Conservation (phyloP, 2,888 invertebrate species). For the Cylindroiulus punctatus region DNA sequence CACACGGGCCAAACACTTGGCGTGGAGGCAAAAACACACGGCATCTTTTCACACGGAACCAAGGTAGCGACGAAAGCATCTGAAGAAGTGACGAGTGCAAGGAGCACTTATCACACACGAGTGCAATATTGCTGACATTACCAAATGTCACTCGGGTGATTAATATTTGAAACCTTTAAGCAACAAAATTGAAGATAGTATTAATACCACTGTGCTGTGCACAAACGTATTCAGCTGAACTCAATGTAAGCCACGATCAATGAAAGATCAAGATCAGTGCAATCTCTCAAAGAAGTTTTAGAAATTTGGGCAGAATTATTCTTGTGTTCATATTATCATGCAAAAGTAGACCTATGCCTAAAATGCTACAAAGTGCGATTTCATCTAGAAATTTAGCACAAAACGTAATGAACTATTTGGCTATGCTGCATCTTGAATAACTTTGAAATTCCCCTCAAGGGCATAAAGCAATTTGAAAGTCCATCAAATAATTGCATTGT, state of each 20-base stretch:
- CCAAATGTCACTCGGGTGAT: conserved; percentile 12
- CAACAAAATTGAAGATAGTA: not conserved
- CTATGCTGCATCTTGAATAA: no score
- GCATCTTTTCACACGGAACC: not conserved
- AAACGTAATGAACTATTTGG: no score
- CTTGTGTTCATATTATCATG: no score
- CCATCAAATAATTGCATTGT: not conserved
- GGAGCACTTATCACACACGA: conserved; percentile 5
- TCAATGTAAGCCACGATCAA: not conserved
- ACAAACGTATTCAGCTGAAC: not conserved
- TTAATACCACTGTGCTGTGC: not conserved
- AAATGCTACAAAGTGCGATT: no score
- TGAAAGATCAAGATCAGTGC: not conserved
- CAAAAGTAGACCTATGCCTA: no score
- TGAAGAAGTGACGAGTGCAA: not conserved
- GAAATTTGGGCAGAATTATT: no score
- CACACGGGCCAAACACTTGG: not conserved
- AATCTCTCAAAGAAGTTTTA: no score
- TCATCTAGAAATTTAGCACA: no score
- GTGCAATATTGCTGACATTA: conserved; percentile 8
- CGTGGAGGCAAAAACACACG: conserved; percentile 29
- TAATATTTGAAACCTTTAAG: conserved; percentile 38
- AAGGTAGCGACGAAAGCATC: not conserved
- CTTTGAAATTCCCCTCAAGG: not conserved
- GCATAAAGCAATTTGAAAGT: not conserved